Base-by-base conservation (phyloP, 2,797 vertebrate genomes). In the Gambusia yucatana region DNA sequence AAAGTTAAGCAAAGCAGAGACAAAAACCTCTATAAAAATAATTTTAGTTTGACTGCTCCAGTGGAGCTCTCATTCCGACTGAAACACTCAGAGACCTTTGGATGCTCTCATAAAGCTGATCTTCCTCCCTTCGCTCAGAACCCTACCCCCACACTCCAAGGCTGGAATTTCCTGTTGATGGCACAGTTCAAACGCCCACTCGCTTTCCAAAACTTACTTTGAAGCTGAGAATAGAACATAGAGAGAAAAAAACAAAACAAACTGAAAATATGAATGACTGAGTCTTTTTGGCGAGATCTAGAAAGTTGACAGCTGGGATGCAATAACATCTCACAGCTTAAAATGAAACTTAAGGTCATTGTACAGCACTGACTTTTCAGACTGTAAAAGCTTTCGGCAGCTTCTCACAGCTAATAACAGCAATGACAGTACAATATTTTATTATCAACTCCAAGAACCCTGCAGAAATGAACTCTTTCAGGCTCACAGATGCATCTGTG, bases 141-240 rank as follows among this genome's bases (percentile, higher is more conserved):
- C 78, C 81, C 89, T 87, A 82, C 88, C 88, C 91, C 91, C 90
- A 93, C 86, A 82, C 85, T 87, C 75, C 65, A 11, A 85, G 87
- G 82, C 82, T 94, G 95, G 95, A 95, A 96, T 95, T 96, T 96
- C 95, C 95, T 96, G 94, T 94, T 94, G 93, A 95, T 91, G 89
- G 94, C 89, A 91, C 78, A 90, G 70, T 92, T 89, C 89, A 91
- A 92, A 94, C 89, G 86, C 89, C 91, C 84, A 91, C 91, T 89
- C 79, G 88, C 72, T 82, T 75, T 88, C 80, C 77, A 94, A 94
- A 94, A 94, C 86, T 80, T 78, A 70, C 82, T 92, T 86, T 88
- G 84, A 92, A 90, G 91, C 91, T 84, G 82, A 91, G 87, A 79
- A 82, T 1, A 67, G 76, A 74, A 85, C 71, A 88, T 72, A 70